Evolutionary conservation across 2,888 invertebrate species (phyloP), one percentile per base, ranked within the genome.

Genomic region (Rhingia campestris): DNA sequence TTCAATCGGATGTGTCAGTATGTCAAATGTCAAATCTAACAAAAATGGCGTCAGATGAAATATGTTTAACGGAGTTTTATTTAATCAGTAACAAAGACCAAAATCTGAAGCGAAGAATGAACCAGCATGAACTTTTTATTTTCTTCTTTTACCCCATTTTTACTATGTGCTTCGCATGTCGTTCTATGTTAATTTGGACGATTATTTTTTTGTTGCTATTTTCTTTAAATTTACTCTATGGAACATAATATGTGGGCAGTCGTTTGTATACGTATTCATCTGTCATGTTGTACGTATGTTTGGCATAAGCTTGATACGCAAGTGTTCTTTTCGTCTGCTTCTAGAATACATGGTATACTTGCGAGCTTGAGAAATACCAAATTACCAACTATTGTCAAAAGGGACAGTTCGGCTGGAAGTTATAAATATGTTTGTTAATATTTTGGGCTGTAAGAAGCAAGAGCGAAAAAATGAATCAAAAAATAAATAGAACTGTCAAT

Each of bases 61-160:
- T 45, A n/a, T 45, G n/a, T 41, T 45, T 43, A 6, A n/a, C 33
- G 32, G 7, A 4, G 12, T 30, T 35, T 58, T 4, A 12, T 14
- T 58, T 32, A 2, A 9, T 32, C 37, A 30, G 10, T n/a, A 67
- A 56, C 33, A 39, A 61, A 49, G 37, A 12, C 49, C 10, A 39
- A 33, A 72, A n/a, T 43, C 39, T 35, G 33, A 64, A 43, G 7
- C 70, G 39, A n/a, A 30, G 43, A 58, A 49, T 66, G 53, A 64
- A 79, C 53, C 64, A 64, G 43, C 59, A 53, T 75, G 67, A 75
- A 67, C 77, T 64, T 59, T 12, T 56, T n/a, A n/a, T 54, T 49
- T 43, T 49, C 7, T 63, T 54, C 41, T 63, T 41, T 32, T 22
- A 22, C 22, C n/a, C 22, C 37, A 6, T 54, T 41, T 70, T 43